Percentiles rank a stretch among this genome's conserved stretches.
These are phyloP conservation scores for Cosmia pyralina DNA, from an alignment of 2,888 invertebrate genomes.

Conservation along the genomic window DNA sequence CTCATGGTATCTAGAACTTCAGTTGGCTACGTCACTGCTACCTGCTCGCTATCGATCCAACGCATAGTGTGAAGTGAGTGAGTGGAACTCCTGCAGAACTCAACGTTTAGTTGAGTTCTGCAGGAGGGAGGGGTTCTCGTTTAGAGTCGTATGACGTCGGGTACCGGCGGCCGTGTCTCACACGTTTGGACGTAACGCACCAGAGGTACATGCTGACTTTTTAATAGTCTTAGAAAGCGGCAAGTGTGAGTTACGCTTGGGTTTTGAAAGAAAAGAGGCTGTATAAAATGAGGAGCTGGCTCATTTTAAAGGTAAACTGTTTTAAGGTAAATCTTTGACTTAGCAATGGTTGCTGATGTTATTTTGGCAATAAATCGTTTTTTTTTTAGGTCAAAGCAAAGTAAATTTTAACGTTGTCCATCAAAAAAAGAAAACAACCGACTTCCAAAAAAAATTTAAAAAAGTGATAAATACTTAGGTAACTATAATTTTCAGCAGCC, in stretches of 20 bases:
- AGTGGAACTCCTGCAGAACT: constrained; percentile 37
- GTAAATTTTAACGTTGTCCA: background rate
- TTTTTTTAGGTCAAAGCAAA: background rate
- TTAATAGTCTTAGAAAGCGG: constrained; percentile 19
- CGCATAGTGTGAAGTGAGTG: constrained; percentile 29
- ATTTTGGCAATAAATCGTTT: background rate
- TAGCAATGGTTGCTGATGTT: no score
- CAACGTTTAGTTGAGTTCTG: no score
- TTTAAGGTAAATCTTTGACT: background rate
- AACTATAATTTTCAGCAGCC: no score
- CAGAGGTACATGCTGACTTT: constrained; percentile 19
- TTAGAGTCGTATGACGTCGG: constrained; percentile 33
- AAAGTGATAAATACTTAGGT: no score
- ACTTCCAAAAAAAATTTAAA: no score
- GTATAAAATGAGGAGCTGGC: background rate
- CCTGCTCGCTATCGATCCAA: constrained; percentile 69
- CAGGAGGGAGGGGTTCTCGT: no score
- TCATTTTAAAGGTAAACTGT: background rate
- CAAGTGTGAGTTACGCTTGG: constrained; percentile 1
- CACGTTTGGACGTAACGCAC: constrained; percentile 11
- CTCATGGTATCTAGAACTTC: constrained; percentile 60
- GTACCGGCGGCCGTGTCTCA: constrained; percentile 20
- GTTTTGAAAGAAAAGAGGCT: background rate
- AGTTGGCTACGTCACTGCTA: constrained; percentile 48
- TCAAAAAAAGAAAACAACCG: background rate